These are phyloP conservation scores for Macrotis lagotis DNA, from an alignment of 2,113 vertebrate species.

Conservation along the genomic window DNA sequence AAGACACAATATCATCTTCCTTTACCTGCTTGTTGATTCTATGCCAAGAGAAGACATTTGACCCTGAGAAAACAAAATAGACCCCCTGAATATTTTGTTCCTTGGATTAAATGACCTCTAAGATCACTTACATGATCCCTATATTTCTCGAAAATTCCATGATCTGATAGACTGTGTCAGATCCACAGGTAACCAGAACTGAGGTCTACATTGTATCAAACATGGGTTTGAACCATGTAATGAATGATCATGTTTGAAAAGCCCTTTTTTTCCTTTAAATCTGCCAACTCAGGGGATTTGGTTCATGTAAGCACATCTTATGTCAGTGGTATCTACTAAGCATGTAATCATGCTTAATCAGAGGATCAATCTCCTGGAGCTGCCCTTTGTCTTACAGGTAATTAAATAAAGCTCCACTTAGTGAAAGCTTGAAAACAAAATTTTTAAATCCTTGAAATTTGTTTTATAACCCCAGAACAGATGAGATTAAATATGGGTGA, in stretches of 20 bases:
- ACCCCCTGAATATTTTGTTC: not conserved
- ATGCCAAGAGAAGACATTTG: slow-evolving; percentile 21
- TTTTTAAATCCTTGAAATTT: not conserved
- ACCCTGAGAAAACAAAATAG: slow-evolving; percentile 20
- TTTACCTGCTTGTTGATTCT: not conserved
- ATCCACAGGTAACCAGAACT: not conserved
- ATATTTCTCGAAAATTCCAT: not conserved
- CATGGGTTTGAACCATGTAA: not conserved
- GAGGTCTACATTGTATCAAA: not conserved
- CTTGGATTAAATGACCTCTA: not conserved
- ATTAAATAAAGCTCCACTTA: slow-evolving; percentile 7
- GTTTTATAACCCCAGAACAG: not conserved
- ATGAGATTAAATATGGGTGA: not conserved
- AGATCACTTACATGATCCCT: not conserved
- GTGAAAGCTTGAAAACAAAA: slow-evolving; percentile 22
- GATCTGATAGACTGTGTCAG: no score
- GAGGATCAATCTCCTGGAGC: not conserved
- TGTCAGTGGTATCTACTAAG: not conserved
- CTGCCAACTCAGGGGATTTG: not conserved
- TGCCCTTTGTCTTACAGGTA: slow-evolving; percentile 7
- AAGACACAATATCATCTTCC: not conserved
- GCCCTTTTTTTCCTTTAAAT: not conserved
- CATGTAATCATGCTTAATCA: not conserved
- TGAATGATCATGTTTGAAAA: not conserved
- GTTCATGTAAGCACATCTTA: not conserved